Percentiles rank a stretch among this genome's conserved stretches.
These are phyloP conservation scores for Diachrysia chrysitis DNA, from an alignment of 2,888 invertebrate species.

Conservation along the genomic window DNA sequence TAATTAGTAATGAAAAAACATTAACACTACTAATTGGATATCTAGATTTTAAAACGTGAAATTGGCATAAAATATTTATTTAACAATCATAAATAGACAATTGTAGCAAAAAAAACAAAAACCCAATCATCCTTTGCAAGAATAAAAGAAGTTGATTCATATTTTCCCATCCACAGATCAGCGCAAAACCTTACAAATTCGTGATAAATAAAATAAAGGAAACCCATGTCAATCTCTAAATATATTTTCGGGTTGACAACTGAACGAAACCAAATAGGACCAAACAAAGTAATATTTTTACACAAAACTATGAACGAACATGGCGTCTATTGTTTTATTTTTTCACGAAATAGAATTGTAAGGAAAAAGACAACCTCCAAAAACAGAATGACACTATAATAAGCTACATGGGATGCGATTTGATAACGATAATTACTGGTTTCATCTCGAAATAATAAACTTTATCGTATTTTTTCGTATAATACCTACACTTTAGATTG, in stretches of 20 bases:
- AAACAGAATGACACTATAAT: too few species aligned
- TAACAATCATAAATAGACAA: background rate
- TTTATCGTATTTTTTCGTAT: too few species aligned
- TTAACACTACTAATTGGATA: too few species aligned
- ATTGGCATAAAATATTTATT: background rate
- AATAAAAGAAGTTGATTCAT: slow-evolving; percentile 12
- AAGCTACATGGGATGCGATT: too few species aligned
- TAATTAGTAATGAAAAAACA: too few species aligned
- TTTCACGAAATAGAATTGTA: background rate
- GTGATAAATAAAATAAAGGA: slow-evolving; percentile 36
- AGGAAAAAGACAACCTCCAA: background rate
- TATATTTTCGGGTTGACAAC: slow-evolving; percentile 37
- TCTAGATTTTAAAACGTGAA: background rate
- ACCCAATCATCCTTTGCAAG: background rate
- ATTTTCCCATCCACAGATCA: slow-evolving; percentile 16
- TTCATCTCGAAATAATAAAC: too few species aligned
- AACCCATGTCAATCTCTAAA: slow-evolving; percentile 50
- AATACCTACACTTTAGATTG: too few species aligned
- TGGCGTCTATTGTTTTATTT: background rate
- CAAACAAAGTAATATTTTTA: slow-evolving; percentile 10
- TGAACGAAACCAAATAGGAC: slow-evolving; percentile 26
- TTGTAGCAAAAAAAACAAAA: background rate
- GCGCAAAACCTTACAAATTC: slow-evolving; percentile 22
- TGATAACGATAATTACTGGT: too few species aligned
- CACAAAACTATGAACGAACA: slow-evolving; percentile 14